Base-by-base conservation (phyloP, 2,113 vertebrate genomes). In the Uria aalge region DNA sequence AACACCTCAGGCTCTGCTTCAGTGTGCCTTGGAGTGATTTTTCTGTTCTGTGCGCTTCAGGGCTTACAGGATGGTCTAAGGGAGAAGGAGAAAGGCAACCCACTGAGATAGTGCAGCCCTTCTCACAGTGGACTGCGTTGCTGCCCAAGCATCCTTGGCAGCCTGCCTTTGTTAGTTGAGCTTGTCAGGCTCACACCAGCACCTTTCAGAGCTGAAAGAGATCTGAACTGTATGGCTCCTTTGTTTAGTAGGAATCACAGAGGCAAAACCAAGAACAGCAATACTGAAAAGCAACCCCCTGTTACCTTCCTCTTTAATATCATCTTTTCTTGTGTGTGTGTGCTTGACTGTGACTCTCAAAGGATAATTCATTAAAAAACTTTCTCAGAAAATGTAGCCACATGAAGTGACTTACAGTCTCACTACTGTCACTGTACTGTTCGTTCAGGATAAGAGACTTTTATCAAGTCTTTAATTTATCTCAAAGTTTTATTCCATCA, bases 401-500 rank as follows among this genome's bases (percentile, higher is more conserved):
- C 67, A 26, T 79, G 63, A 89, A 90, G 20, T 38, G 69, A 76
- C 60, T 95, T 77, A 59, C 32, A 80, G 3, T 89, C 69, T 85
- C 48, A 34, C 43, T 62, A 19, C 68, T 91, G 78, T 87, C 59
- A 63, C 69, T 82, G 43, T 69, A 36, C 86, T 72, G 43, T 68
- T 91, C 83, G 76, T 82, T 81, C 66, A 95, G 41, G 47, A 57
- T 62, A 62, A 79, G 71, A 81, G 53, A 89, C 80, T 92, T 96
- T 66, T 92, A 92, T 79, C 23, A 0, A 74, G 50, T 79, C 76
- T 95, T 96, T 96, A 93, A 96, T 94, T 96, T 84, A 87, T 90
- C 77, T 96, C 84, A 76, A 68, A 92, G 53, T 80, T 96, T 90
- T 91, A 90, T 94, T 95, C 97, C 57, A 88, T 94, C 57, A 24